phyloP scores from a whole-genome alignment of 2,113 vertebrate species.

The Coracopsis vasa region DNA sequence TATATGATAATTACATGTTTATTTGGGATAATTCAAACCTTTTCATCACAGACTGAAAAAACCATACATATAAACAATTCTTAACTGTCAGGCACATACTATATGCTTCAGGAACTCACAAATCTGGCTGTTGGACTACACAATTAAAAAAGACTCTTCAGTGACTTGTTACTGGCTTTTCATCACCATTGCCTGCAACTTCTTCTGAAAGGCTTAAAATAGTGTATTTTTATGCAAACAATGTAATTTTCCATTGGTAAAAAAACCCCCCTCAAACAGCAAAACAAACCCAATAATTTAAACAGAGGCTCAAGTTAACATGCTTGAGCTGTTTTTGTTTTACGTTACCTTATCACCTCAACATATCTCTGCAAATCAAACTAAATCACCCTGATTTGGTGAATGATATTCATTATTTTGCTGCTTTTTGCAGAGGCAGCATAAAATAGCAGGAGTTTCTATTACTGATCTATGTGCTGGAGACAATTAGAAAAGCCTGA shows the following conservation, averaged over 20 bases:
- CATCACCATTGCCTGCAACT: neutral
- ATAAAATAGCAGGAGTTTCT: neutral
- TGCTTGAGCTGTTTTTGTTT: neutral
- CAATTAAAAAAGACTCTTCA: neutral
- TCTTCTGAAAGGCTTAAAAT: neutral
- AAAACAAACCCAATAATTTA: neutral
- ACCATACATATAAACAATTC: neutral
- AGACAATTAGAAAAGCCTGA: neutral
- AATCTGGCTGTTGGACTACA: neutral
- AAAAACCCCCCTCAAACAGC: neutral
- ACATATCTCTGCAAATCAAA: neutral
- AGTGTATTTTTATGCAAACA: neutral
- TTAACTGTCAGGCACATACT: neutral
- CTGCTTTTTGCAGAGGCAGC: neutral
- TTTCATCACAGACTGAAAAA: neutral
- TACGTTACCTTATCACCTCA: neutral
- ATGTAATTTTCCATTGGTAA: neutral
- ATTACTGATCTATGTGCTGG: neutral
- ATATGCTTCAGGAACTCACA: neutral
- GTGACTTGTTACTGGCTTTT: neutral
- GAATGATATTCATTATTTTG: neutral
- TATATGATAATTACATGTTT: neutral
- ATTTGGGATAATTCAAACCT: neutral
- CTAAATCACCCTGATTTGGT: neutral
- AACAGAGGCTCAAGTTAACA: neutral